Base-by-base conservation (phyloP, 2,888 invertebrate genomes). In the Ernsta delagoae region DNA sequence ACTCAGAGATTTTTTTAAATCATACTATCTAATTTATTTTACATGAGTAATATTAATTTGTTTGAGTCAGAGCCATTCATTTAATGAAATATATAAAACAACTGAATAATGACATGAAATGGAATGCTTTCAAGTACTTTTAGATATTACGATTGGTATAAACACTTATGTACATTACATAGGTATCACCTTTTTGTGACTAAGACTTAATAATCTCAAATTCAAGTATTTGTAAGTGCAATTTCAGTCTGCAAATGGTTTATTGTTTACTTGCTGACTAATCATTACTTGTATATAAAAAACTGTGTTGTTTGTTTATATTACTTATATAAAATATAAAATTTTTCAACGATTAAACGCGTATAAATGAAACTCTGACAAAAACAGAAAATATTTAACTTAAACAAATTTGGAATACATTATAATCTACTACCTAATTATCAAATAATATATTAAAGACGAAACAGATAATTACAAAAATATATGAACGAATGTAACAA, bases 1-100 rank as follows among this genome's bases (percentile, higher is more conserved):
- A 89, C 87, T 87, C 83, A n/a, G 87, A 88, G 86, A 86, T 88
- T 82, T 83, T 67, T n/a, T 84, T 84, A 80, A 88, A 88, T 84
- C 85, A 79, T 83, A 81, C 85, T 88, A 88, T 81, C 88, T 89
- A 89, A 53, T n/a, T 56, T 53, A 54, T 83, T 83, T 81, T 84
- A 82, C 80, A 84, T 79, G 80, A 79, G 73, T 72, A 34, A 56
- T 56, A 61, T 61, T 45, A 34, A 7, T 7, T 41, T 54, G 60
- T 61, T 67, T 36, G 34, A 61, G 61, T 61, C 67, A 67, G 61
- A 67, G 67, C 16, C 24, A 43, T 41, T 12, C 9, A 57, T 16
- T 8, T 6, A 6, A 48, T 36, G 24, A n/a, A n/a, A n/a, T n/a
- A n/a, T 12, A 48, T 12, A 48, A 5, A 24, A 24, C 24, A 24